Conservation (phyloP, 2,113 vertebrate genomes). For the Xiphias gladius region DNA sequence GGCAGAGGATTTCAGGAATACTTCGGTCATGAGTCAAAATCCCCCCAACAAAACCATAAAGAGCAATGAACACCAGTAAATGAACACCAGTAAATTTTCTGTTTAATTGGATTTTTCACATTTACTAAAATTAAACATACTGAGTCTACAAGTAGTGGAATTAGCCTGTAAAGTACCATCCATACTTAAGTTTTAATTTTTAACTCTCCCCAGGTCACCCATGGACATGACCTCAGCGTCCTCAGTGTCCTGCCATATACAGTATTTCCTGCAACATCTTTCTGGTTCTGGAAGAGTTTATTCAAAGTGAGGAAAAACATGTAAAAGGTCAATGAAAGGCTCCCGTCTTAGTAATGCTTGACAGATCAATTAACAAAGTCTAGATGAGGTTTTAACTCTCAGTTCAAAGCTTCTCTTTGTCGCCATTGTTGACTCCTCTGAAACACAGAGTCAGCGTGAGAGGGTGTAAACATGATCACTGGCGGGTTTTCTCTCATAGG, state of each 20-base stretch:
- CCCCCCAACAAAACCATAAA: too few relatives aligned
- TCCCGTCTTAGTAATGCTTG: background rate
- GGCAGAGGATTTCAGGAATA: too few relatives aligned
- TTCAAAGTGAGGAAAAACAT: background rate
- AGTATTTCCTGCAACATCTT: background rate
- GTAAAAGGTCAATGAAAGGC: background rate
- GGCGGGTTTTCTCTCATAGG: background rate
- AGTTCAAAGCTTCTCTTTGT: slow-evolving; percentile 15
- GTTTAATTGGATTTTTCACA: too few relatives aligned
- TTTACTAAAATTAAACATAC: too few relatives aligned
- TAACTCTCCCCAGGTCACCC: too few relatives aligned
- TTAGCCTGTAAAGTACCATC: too few relatives aligned
- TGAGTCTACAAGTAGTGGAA: too few relatives aligned
- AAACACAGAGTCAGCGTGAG: slow-evolving; percentile 3
- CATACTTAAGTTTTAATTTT: too few relatives aligned
- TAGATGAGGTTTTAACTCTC: slow-evolving; percentile 27
- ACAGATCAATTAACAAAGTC: slow-evolving; percentile 26
- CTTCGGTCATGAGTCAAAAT: too few relatives aligned
- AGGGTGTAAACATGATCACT: slow-evolving; percentile 9
- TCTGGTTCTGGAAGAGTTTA: background rate
- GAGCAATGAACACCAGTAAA: too few relatives aligned
- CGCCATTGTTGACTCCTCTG: background rate
- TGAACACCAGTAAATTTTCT: too few relatives aligned
- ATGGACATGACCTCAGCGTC: background rate
- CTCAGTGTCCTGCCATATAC: too few relatives aligned